Conservation (phyloP, 2,113 vertebrate genomes). For the Hystrix cristata region DNA sequence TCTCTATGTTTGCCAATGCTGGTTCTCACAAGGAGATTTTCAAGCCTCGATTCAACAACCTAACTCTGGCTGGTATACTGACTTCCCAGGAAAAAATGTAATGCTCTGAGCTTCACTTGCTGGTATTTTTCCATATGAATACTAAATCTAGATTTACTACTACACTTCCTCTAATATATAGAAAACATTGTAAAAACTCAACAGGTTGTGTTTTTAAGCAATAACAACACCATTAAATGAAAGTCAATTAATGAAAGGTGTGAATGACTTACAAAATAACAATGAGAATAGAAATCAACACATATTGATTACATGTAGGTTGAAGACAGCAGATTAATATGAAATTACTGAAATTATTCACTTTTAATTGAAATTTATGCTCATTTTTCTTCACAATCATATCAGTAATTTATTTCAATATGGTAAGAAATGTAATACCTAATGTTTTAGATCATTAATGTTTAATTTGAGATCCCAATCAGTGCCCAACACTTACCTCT, state of each 20-base stretch:
- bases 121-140: neutral
- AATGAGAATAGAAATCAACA: constrained; percentile 56
- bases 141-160: neutral
- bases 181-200: constrained; percentile 34
- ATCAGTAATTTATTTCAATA: constrained; percentile 51
- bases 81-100: neutral
- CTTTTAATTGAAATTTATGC: constrained; percentile 59
- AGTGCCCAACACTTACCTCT: constrained; percentile 91
- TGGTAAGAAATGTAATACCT: constrained; percentile 42
- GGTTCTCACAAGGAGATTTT: constrained; percentile 25
- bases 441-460: constrained; percentile 60
- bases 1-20: neutral
- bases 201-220: constrained; percentile 40
- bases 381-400: constrained; percentile 62
- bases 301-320: constrained; percentile 1
- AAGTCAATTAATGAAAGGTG: constrained; percentile 41
- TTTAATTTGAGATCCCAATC: constrained; percentile 58
- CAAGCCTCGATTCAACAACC: neutral
- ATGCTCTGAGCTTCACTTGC: constrained; percentile 4
- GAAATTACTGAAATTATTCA: constrained; percentile 40
- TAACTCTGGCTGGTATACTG: neutral
- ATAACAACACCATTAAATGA: constrained; percentile 14
- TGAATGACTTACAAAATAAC: constrained; percentile 45
- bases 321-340: constrained; percentile 60
- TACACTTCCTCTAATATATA: constrained; percentile 18